Conservation (phyloP, 2,888 invertebrate species). For the Eueremaeus valkanovi region DNA sequence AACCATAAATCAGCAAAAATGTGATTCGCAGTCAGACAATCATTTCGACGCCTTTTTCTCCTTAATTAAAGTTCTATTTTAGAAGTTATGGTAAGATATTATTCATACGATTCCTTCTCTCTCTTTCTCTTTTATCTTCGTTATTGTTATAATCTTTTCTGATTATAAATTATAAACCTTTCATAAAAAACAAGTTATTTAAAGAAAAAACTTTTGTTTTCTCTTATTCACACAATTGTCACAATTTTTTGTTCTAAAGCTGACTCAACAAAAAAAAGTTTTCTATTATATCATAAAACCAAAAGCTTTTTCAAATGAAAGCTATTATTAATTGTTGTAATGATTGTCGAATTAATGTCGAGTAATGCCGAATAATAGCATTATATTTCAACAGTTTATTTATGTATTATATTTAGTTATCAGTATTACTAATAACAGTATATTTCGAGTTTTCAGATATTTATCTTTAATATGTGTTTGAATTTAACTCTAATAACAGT, state of each 20-base stretch:
- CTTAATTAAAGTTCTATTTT: conserved; percentile 11
- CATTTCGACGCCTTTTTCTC: not conserved
- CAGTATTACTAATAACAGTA: no score
- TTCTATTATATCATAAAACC: not conserved
- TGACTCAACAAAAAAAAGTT: not conserved
- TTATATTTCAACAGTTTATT: no score
- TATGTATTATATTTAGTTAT: no score
- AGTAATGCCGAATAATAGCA: not conserved
- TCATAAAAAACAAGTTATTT: no score
- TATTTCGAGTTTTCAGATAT: no score
- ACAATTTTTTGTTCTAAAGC: conserved; percentile 2
- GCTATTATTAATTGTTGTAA: not conserved
- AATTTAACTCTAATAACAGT: no score
- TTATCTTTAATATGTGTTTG: no score
- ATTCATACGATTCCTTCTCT: no score
- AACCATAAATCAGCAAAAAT: conserved; percentile 20
- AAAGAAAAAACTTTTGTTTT: not conserved
- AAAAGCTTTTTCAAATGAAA: no score
- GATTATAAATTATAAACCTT: not conserved
- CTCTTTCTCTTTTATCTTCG: no score
- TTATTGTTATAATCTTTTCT: no score
- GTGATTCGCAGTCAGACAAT: not conserved
- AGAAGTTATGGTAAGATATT: conserved; percentile 13
- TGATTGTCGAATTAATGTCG: not conserved
- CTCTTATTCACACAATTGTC: conserved; percentile 18